A percentile compares a stretch with the other conserved stretches of the same genome.
These are phyloP conservation scores for Clarias pachynema DNA, from an alignment of 2,797 vertebrate species.

Conservation along the genomic window DNA sequence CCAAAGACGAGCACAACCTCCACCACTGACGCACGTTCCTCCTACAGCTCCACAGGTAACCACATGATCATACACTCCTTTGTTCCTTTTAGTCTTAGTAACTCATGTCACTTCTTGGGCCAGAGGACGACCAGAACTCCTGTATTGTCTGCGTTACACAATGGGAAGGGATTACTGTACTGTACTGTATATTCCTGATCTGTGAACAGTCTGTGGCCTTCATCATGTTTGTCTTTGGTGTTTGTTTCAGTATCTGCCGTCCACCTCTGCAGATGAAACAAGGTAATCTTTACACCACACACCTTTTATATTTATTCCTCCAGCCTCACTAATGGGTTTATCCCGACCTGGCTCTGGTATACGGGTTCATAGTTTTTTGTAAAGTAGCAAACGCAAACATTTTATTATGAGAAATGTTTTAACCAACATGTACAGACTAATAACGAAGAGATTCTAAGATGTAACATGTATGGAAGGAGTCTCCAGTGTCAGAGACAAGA, in stretches of 20 bases:
- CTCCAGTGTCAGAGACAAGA: no score
- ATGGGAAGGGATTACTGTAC: no score
- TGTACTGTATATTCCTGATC: background rate
- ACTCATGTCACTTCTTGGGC: background rate
- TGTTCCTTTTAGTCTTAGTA: background rate
- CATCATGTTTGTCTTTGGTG: background rate
- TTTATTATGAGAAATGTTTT: background rate
- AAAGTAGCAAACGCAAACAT: no score
- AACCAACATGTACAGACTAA: background rate
- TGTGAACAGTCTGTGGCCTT: background rate
- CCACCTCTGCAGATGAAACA: conserved; percentile 38
- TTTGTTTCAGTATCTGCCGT: conserved; percentile 40
- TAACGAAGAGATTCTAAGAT: background rate
- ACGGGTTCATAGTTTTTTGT: no score
- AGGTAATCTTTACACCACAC: conserved; percentile 59
- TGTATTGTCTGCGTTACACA: background rate
- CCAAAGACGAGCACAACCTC: conserved; percentile 29
- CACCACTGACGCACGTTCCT: conserved; percentile 34
- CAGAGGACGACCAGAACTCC: background rate
- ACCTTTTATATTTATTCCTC: background rate
- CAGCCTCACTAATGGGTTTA: background rate
- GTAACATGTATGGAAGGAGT: no score
- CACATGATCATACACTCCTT: no score
- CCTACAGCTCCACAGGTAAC: conserved; percentile 53
- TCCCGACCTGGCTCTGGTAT: background rate